Percentiles rank a stretch among this genome's conserved stretches.
Conservation (phyloP, 2,888 invertebrate species). For the Exephanes ischioxanthus region DNA sequence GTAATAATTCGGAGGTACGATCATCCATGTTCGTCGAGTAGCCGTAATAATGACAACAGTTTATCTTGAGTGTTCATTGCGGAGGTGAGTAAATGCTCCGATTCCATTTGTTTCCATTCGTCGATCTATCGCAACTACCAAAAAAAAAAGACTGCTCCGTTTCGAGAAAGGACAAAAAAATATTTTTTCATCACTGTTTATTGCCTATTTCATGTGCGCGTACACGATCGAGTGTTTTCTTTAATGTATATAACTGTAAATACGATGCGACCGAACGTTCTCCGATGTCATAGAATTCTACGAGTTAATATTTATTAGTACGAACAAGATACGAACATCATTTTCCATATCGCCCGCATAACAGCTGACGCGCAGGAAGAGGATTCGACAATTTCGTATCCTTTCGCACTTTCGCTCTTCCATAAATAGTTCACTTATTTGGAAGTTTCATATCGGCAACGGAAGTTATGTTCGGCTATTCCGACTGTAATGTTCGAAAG, state of each 20-base stretch:
- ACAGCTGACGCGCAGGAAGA: neutral
- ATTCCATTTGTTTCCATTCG: neutral
- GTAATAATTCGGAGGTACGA: neutral
- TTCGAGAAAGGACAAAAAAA: neutral
- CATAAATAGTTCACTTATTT: neutral
- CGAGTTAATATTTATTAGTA: neutral
- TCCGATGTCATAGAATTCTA: neutral
- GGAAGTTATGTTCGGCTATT: neutral
- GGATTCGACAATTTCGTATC: neutral
- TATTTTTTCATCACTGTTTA: neutral
- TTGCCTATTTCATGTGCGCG: neutral
- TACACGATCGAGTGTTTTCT: neutral
- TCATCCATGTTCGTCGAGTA: neutral
- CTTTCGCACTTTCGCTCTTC: neutral
- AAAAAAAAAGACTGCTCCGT: neutral
- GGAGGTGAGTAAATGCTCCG: slow-evolving; percentile 14
- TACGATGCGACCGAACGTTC: slow-evolving; percentile 3
- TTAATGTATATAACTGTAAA: slow-evolving; percentile 39
- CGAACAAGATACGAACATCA: neutral
- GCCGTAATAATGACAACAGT: neutral
- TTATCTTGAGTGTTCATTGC: neutral
- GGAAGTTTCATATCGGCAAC: neutral
- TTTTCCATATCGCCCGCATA: neutral
- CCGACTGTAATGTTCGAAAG: neutral
- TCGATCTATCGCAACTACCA: neutral